These are phyloP conservation scores for Daphoenositta chrysoptera DNA, from an alignment of 2,113 vertebrate species.

Conservation along the genomic window DNA sequence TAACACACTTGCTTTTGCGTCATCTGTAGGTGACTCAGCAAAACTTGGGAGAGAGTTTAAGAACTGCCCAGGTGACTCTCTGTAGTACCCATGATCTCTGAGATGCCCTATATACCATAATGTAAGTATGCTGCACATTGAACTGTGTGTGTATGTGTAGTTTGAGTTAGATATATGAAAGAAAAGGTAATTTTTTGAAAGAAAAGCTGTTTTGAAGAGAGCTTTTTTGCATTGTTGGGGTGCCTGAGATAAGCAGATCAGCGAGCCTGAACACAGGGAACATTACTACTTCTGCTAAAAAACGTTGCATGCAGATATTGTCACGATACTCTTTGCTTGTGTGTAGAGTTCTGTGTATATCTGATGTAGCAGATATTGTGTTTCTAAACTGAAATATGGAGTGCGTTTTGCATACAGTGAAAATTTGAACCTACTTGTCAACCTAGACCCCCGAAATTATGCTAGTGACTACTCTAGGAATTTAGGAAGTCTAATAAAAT, in stretches of 20 bases:
- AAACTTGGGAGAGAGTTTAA: background rate
- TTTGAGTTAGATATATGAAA: background rate
- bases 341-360: background rate
- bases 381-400: background rate
- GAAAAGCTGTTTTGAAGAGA: background rate
- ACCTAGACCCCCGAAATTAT: background rate
- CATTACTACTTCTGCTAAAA: background rate
- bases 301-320: background rate
- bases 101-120: background rate
- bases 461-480: background rate
- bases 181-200: background rate
- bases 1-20: background rate
- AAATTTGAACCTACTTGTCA: background rate
- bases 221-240: background rate
- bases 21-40: rapidly evolving
- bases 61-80: background rate
- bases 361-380: background rate
- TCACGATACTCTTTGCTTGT: background rate
- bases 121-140: background rate
- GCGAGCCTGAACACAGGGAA: background rate
- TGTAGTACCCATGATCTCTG: rapidly evolving
- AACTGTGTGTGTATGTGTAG: background rate
- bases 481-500: background rate
- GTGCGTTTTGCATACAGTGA: background rate
- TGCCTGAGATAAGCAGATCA: background rate